Evolutionary conservation across 2,888 invertebrate genomes (phyloP).

Genomic region (Latrodectus elegans): DNA sequence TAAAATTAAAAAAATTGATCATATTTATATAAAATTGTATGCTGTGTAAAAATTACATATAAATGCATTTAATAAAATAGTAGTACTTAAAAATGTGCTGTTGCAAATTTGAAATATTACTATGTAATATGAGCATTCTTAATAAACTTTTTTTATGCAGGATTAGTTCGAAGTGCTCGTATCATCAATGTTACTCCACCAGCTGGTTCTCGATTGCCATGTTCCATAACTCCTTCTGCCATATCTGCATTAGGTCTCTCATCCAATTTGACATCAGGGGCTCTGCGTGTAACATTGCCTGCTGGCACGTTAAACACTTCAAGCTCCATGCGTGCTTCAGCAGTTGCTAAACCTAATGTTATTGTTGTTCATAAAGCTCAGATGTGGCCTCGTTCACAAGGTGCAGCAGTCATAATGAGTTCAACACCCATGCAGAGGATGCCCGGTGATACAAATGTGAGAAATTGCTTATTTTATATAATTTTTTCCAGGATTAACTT

Average conservation of each 20-base stretch:
- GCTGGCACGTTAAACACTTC: slow-evolving; percentile 52
- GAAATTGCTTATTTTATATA: neutral
- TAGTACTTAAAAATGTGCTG: neutral
- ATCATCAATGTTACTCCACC: slow-evolving; percentile 59
- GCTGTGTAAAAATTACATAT: neutral
- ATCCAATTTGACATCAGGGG: slow-evolving; percentile 43
- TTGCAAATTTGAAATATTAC: neutral
- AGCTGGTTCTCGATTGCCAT: slow-evolving; percentile 48
- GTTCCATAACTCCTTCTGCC: slow-evolving; percentile 58
- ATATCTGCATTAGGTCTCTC: slow-evolving; percentile 55
- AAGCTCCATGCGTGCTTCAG: slow-evolving; percentile 27
- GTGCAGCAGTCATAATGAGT: slow-evolving; percentile 50
- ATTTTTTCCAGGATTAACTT: no score
- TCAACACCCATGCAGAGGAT: slow-evolving; percentile 43
- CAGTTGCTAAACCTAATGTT: slow-evolving; percentile 68
- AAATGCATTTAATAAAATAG: neutral
- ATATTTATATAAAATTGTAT: no score
- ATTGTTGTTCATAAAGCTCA: slow-evolving; percentile 70
- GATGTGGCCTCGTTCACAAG: slow-evolving; percentile 50
- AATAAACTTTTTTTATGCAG: slow-evolving; percentile 8
- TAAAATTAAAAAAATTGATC: no score
- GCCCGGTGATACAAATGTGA: slow-evolving; percentile 27
- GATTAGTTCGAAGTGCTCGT: slow-evolving; percentile 52
- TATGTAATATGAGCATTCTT: neutral
- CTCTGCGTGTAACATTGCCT: slow-evolving; percentile 50